Evolutionary conservation across 2,888 invertebrate genomes (phyloP).

Genomic region (Proisotoma minuta): DNA sequence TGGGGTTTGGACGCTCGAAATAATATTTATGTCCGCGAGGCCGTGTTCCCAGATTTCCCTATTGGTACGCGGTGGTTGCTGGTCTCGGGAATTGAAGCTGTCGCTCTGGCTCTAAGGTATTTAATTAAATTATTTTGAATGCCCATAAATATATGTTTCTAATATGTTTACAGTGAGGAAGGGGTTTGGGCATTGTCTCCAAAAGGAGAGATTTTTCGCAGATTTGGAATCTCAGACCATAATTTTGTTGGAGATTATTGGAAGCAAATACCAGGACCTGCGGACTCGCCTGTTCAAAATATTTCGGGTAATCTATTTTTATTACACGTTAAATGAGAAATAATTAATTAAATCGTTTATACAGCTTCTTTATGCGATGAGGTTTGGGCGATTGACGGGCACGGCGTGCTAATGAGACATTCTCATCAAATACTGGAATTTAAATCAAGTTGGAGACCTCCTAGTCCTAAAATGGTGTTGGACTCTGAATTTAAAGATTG

Average conservation of each 20-base stretch:
- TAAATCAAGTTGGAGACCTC: background rate
- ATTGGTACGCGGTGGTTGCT: conserved; percentile 56
- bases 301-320: no score
- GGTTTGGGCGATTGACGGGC: conserved; percentile 48
- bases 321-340: no score
- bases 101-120: conserved; percentile 29
- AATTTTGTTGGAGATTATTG: conserved; percentile 55
- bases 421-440: conserved; percentile 25
- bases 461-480: background rate
- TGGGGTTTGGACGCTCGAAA: conserved; percentile 55
- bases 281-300: conserved; percentile 31
- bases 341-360: conserved; percentile 12
- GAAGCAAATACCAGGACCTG: conserved; percentile 51
- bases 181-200: conserved; percentile 54
- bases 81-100: conserved; percentile 53
- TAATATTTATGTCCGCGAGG: conserved; percentile 54
- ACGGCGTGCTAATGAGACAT: conserved; percentile 41
- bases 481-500: conserved; percentile 33
- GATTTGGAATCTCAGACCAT: conserved; percentile 53
- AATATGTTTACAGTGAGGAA: conserved; percentile 50
- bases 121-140: background rate
- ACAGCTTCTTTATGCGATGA: conserved; percentile 49
- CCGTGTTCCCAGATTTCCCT: conserved; percentile 53
- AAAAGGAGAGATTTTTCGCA: conserved; percentile 52
- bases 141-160: no score